Percentiles rank a stretch among this genome's conserved stretches.
Conservation (phyloP, 2,113 vertebrate species). For the Cardinalis cardinalis region DNA sequence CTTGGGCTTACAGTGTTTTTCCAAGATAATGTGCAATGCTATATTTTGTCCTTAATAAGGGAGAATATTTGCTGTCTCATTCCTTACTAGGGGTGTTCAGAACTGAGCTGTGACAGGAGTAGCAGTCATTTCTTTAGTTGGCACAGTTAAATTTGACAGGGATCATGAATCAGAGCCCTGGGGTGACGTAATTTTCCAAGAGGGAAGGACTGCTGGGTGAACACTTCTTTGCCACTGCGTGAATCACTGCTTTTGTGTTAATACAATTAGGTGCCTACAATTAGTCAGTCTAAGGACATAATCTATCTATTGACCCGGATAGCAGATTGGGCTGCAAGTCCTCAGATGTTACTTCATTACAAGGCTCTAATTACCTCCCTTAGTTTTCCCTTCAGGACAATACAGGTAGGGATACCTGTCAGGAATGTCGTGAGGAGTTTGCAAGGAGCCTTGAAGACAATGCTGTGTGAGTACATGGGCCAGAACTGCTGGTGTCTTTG, state of each 20-base stretch:
- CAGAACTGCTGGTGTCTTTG: neutral
- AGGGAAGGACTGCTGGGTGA: slow-evolving; percentile 18
- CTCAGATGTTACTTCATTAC: slow-evolving; percentile 5
- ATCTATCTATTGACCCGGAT: slow-evolving; percentile 13
- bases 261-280: slow-evolving; percentile 23
- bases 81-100: neutral
- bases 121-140: neutral
- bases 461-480: neutral
- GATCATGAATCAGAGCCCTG: slow-evolving; percentile 8
- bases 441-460: neutral
- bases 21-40: neutral
- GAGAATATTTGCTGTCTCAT: slow-evolving; percentile 10
- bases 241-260: slow-evolving; percentile 41
- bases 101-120: neutral
- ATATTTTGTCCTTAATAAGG: neutral
- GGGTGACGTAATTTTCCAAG: slow-evolving; percentile 11
- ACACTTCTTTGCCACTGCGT: neutral
- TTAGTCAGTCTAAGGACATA: slow-evolving; percentile 23
- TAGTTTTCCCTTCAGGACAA: slow-evolving; percentile 26
- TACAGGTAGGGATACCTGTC: neutral
- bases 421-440: neutral
- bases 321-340: slow-evolving; percentile 20
- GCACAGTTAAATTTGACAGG: neutral
- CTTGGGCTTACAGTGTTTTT: neutral
- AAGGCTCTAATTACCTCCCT: slow-evolving; percentile 22